Percentiles rank a stretch among this genome's conserved stretches.
Conservation (phyloP, 2,113 vertebrate species). For the Grammomys surdaster region DNA sequence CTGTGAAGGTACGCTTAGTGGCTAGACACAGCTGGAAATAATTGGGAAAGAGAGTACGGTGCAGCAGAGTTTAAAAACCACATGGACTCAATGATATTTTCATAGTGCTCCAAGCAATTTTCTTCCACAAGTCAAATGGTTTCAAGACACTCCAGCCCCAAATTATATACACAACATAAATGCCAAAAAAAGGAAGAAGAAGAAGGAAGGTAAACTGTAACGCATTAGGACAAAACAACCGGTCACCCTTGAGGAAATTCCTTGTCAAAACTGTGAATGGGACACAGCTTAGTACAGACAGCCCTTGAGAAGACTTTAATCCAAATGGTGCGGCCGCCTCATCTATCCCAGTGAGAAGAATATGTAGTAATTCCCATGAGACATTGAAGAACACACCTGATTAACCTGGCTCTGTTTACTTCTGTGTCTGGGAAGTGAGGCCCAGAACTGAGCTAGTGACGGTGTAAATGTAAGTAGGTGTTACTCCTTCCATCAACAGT, state of each 20-base stretch:
- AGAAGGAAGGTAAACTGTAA: constrained; percentile 74
- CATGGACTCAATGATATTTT: constrained; percentile 93
- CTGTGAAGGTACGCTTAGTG: constrained; percentile 88
- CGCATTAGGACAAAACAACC: constrained; percentile 81
- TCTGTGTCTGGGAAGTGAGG: not conserved
- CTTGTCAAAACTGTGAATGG: constrained; percentile 81
- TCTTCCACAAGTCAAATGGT: constrained; percentile 88
- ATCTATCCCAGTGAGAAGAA: not conserved
- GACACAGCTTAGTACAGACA: constrained; percentile 56
- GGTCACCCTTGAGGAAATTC: constrained; percentile 82
- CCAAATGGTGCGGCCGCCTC: not conserved
- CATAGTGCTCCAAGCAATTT: constrained; percentile 94
- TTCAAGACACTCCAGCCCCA: constrained; percentile 88
- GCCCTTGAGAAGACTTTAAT: constrained; percentile 51
- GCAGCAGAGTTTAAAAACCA: constrained; percentile 92
- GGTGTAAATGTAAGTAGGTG: fast-evolving
- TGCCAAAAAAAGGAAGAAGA: constrained; percentile 64
- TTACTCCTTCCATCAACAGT: not conserved
- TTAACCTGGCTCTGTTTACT: constrained; percentile 34
- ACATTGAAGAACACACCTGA: not conserved
- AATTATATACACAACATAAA: constrained; percentile 84
- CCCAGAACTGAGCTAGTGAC: not conserved
- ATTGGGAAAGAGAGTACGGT: constrained; percentile 91
- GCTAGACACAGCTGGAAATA: constrained; percentile 95
- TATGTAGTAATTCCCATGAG: not conserved